These are phyloP conservation scores for Miltochrista miniata DNA, from an alignment of 2,888 invertebrate genomes.

Conservation along the genomic window DNA sequence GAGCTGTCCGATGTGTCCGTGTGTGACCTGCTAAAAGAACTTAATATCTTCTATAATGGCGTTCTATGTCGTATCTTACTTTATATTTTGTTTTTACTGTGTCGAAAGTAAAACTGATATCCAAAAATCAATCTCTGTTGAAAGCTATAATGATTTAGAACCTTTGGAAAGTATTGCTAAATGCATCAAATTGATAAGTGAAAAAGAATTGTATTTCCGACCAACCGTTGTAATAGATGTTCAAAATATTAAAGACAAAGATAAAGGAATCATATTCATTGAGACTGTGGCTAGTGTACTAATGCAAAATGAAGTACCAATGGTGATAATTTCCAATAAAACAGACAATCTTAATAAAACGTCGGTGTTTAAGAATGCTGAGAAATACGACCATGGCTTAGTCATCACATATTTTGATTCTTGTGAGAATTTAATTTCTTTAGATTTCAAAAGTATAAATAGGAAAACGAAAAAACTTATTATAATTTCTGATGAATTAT, in stretches of 20 bases:
- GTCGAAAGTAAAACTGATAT: background rate
- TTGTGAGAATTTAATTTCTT: constrained; percentile 27
- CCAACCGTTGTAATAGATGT: constrained; percentile 32
- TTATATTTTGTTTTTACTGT: background rate
- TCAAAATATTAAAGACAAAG: constrained; percentile 11
- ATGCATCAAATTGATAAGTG: constrained; percentile 35
- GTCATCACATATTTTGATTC: constrained; percentile 35
- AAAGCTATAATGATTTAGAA: background rate
- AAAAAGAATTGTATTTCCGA: constrained; percentile 23
- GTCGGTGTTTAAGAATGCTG: constrained; percentile 4
- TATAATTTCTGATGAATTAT: constrained; percentile 28
- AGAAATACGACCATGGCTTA: constrained; percentile 10
- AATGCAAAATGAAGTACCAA: constrained; percentile 22
- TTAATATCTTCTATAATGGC: background rate
- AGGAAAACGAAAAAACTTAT: constrained; percentile 43
- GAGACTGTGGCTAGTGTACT: constrained; percentile 28
- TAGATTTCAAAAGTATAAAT: constrained; percentile 27
- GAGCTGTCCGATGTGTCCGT: background rate
- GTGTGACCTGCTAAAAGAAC: background rate
- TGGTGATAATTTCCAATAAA: constrained; percentile 7
- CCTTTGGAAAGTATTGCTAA: constrained; percentile 10
- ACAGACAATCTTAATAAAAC: background rate
- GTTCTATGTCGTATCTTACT: background rate
- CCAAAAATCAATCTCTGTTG: background rate
- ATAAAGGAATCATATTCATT: constrained; percentile 20